Percentiles rank a stretch among this genome's conserved stretches.
Evolutionary conservation across 2,888 invertebrate species (phyloP).

Genomic region (Venusia cambrica): DNA sequence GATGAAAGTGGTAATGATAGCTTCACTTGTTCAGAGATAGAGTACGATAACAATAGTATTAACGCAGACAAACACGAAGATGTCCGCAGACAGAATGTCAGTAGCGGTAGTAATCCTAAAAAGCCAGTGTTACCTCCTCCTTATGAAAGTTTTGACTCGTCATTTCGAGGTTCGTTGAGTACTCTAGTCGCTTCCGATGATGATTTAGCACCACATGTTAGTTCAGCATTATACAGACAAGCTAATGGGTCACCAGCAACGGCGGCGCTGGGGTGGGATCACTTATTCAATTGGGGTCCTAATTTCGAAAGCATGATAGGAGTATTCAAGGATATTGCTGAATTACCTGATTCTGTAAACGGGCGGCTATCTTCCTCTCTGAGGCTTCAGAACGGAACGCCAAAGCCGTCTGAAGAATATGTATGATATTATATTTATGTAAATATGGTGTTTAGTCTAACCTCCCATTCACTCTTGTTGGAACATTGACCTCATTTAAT

Average conservation of each 20-base stretch:
- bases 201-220: conserved; percentile 90
- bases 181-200: conserved; percentile 97
- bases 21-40: conserved; percentile 98
- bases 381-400: conserved; percentile 88
- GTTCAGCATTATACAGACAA: conserved; percentile 89
- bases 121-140: conserved; percentile 88
- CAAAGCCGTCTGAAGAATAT: conserved; percentile 94
- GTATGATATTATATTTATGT: conserved; percentile 74
- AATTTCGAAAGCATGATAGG: conserved; percentile 97
- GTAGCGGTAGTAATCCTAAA: conserved; percentile 76
- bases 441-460: conserved; percentile 23
- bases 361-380: conserved; percentile 87
- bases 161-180: conserved; percentile 95
- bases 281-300: conserved; percentile 96
- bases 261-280: conserved; percentile 95
- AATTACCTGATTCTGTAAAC: conserved; percentile 91
- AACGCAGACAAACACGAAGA: conserved; percentile 88
- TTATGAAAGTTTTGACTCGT: conserved; percentile 96
- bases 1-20: conserved; percentile 98
- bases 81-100: conserved; percentile 80
- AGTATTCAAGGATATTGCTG: conserved; percentile 97
- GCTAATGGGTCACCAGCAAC: conserved; percentile 89
- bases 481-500: conserved; percentile 21
- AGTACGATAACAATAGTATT: conserved; percentile 95
- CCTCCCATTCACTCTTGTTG: conserved; percentile 10